Evolutionary conservation across 1,140 invertebrate species (phyloP).

Genomic region (Euschistus heros): DNA sequence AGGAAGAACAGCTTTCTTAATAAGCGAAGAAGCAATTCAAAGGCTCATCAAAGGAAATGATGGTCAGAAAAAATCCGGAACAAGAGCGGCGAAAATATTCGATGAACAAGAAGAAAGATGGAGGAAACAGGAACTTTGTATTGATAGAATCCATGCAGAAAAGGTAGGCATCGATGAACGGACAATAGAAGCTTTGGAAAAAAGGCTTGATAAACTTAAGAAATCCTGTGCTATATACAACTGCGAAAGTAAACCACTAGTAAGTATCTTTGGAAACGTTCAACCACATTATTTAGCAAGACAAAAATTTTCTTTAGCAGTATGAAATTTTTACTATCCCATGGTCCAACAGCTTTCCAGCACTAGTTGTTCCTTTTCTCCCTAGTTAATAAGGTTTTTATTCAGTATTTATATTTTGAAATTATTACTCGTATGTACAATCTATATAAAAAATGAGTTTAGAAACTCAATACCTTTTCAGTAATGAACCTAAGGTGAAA

Average conservation of each 20-base stretch:
- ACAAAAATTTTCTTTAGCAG: not conserved
- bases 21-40: too few species aligned
- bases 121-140: not conserved
- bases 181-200: not conserved
- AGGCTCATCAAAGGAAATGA: too few species aligned
- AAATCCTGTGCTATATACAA: not conserved
- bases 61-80: too few species aligned
- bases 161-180: not conserved
- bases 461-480: too few species aligned
- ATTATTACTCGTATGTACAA: too few species aligned
- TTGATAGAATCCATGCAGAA: not conserved
- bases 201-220: not conserved
- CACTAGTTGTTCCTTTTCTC: not conserved
- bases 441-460: too few species aligned
- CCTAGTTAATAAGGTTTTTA: not conserved
- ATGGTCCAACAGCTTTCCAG: not conserved
- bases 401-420: too few species aligned
- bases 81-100: not conserved
- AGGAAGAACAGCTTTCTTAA: too few species aligned
- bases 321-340: not conserved
- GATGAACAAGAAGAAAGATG: not conserved
- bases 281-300: not conserved
- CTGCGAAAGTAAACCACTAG: not conserved
- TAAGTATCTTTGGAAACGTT: not conserved
- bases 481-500: too few species aligned